Evolutionary conservation across 2,888 invertebrate genomes (phyloP), one percentile per base, ranked within the genome.

Genomic region (Folsomia manolachei): DNA sequence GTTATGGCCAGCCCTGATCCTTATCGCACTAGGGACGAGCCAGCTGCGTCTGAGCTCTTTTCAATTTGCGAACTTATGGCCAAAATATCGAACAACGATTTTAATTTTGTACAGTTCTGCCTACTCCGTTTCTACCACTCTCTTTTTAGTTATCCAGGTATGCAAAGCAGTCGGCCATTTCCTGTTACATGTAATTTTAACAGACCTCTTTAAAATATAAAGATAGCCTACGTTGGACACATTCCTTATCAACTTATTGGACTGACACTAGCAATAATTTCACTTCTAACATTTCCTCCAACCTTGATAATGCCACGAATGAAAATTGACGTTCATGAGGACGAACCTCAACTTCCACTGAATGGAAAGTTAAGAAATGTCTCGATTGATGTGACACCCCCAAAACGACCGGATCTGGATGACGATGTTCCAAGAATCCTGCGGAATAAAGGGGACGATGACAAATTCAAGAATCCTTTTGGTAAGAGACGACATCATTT

Each of bases 51-150:
- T 79, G 1, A 75, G 77, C 63, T 71, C 71, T 27, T 79, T 76
- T 56, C 79, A 78, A 52, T 78, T 76, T 69, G 76, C 77, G 1
- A 77, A 79, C 65, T 61, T 77, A 21, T 78, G 70, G 74, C 79
- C 80, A 1, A n/a, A 70, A 0, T 69, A 73, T 23, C 68, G 74
- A 66, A 71, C 79, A 0, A 80, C 80, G 1, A 73, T 80, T 60
- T 21, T 80, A 1, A 74, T 73, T 9, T 60, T 70, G 0, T 80
- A 79, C 26, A 76, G 78, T 39, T 75, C 80, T 2, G 80, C 75
- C 1, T 78, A 79, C 61, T 76, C 80, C 1, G 74, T 80, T n/a
- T 80, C 80, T 18, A 75, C 79, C 1, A 75, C 74, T 7, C 65
- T 78, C 7, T 80, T 80, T 53, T 69, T 79, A 0, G 24, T 75